Evolutionary conservation across 2,113 vertebrate genomes (phyloP), one percentile per base, ranked within the genome.

Genomic region (Eulacestoma nigropectus): DNA sequence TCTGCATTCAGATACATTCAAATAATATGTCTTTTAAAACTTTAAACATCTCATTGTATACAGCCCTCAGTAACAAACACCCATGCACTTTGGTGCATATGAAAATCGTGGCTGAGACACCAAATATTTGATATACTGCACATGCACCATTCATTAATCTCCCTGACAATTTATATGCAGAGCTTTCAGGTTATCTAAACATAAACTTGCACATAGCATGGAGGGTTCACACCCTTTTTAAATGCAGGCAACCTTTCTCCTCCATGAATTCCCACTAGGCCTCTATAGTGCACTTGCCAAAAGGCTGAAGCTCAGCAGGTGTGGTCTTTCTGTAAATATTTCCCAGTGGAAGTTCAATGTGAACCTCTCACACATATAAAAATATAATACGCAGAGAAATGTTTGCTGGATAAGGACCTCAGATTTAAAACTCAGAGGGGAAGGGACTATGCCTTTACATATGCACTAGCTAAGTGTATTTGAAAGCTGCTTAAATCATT

Each of bases 71-170:
- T 50, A 77, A 89, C 25, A 37, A 92, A 95, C 39, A 78, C 35
- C 11, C 29, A 25, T 87, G 62, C 14, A 44, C 62, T 92, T 97
- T 59, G 88, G 62, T 95, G 75, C 90, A 64, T 90, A 85, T 93
- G 76, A 95, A 96, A 96, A 95, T 83, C 92, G 26, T 86, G 73
- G 53, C 95, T 89, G 90, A 95, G 65, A 95, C 70, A 96, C 33
- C 33, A 52, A 46, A 89, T 6, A 33, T 89, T 95, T 95, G 87
- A 97, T 94, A 84, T 69, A 83, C 18, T 85, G 78, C 33, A 76
- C 69, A 79, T 89, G 75, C 56, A 84, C 67, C 73, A 73, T 47
- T 47, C 60, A 89, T 89, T 91, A 92, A 76, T 93, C 84, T 94
- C 46, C 49, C 42, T 80, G 81, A 82, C 65, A 72, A 89, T 95